Evolutionary conservation across 2,888 invertebrate species (phyloP), one percentile per base, ranked within the genome.

Genomic region (Rhodophaea formosa): DNA sequence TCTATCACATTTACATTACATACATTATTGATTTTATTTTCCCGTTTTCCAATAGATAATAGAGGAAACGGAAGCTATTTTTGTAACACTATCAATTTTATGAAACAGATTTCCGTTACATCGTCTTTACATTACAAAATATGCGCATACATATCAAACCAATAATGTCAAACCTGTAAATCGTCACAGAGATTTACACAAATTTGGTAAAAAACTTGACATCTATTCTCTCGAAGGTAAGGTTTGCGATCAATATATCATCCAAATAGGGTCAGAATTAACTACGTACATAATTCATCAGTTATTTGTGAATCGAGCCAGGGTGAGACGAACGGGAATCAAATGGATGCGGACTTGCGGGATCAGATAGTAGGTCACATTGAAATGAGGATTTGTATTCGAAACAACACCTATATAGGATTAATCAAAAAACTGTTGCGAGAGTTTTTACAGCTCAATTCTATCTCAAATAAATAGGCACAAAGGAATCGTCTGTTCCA

Each of bases 71-170:
- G 10, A 8, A 39, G 39, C n/a, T 39, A 39, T 39, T 12, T 39
- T 39, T 6, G 39, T 39, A 39, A 39, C 39, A n/a, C n/a, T 10
- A 45, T 17, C 8, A 15, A 45, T 15, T 45, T 45, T 17, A 45
- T 17, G 45, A 45, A 5, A 17, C 45, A 45, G 17, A 8, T 45
- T 16, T 12, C 51, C 51, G 51, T 51, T 51, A 51, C 39, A 39
- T 23, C 51, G 7, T 51, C 32, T 51, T 3, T 51, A 16, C 16
- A 15, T 14, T 32, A 12, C 15, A 14, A 51, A 53, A 44, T 44
- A 53, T 53, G 53, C 53, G 53, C 53, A 53, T 53, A 53, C 35
- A 15, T 12, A 46, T 7, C 23, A 46, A 23, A 46, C 23, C 46
- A n/a, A 12, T 12, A 23, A 5, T 23, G 23, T 46, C 46, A 23